These are phyloP conservation scores for Rhagium mordax DNA, from an alignment of 2,888 invertebrate species.

Conservation along the genomic window DNA sequence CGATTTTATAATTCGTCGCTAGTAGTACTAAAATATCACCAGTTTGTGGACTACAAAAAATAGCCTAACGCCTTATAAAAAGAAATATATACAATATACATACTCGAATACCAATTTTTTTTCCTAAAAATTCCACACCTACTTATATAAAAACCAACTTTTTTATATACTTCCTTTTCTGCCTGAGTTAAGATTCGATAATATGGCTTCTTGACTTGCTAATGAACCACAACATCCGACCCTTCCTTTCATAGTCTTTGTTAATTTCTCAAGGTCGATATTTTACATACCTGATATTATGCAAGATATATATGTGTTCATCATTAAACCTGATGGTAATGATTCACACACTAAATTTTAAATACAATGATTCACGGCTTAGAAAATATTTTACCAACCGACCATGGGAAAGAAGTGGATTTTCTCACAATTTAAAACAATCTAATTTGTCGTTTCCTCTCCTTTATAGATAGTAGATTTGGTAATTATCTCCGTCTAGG, in stretches of 20 bases:
- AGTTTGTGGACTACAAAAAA: no score
- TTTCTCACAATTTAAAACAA: slow-evolving; percentile 16
- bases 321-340: slow-evolving; percentile 7
- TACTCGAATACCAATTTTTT: no score
- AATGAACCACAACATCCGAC: slow-evolving; percentile 26
- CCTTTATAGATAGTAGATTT: no score
- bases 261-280: slow-evolving; percentile 7
- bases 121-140: no score
- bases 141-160: no score
- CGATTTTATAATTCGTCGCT: no score
- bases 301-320: not conserved
- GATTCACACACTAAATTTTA: slow-evolving; percentile 16
- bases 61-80: no score
- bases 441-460: slow-evolving; percentile 21
- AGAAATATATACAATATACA: no score
- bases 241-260: not conserved
- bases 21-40: no score
- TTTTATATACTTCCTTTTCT: not conserved
- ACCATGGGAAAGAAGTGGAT: slow-evolving; percentile 22
- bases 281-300: slow-evolving; percentile 12
- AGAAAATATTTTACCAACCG: not conserved
- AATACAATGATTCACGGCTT: slow-evolving; percentile 17
- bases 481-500: no score
- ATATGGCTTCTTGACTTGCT: slow-evolving; percentile 17
- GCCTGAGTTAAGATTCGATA: not conserved